These are phyloP conservation scores for Boloria euphrosyne DNA, from an alignment of 2,888 invertebrate species.

Conservation along the genomic window DNA sequence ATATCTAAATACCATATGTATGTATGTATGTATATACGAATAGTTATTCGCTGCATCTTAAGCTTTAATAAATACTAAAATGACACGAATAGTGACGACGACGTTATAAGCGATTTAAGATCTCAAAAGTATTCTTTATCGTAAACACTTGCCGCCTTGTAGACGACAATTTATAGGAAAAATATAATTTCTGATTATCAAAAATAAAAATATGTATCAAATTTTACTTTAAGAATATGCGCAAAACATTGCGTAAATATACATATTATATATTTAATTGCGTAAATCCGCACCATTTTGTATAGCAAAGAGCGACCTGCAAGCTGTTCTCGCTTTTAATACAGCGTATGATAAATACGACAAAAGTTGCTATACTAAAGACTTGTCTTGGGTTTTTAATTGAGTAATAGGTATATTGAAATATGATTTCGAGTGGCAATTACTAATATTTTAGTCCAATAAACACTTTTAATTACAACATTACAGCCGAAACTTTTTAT, in stretches of 20 bases:
- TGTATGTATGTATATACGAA: constrained; percentile 5
- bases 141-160: constrained; percentile 65
- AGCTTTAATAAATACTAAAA: constrained; percentile 57
- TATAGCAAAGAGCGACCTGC: constrained; percentile 6
- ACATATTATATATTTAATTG: constrained; percentile 45
- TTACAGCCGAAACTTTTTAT: background rate
- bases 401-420: no score
- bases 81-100: constrained; percentile 61
- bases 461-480: background rate
- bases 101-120: constrained; percentile 63
- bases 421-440: no score
- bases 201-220: constrained; percentile 72
- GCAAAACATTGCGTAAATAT: constrained; percentile 58
- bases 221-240: constrained; percentile 58
- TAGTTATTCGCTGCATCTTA: constrained; percentile 49
- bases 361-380: no score
- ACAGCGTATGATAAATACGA: background rate
- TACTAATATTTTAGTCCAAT: no score
- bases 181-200: constrained; percentile 78
- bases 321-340: background rate
- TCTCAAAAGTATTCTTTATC: constrained; percentile 69
- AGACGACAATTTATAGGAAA: constrained; percentile 72
- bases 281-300: constrained; percentile 34
- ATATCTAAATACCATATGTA: constrained; percentile 6
- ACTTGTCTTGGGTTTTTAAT: no score